Base-by-base conservation (phyloP, 1,140 invertebrate species). In the Piezodorus guildinii region DNA sequence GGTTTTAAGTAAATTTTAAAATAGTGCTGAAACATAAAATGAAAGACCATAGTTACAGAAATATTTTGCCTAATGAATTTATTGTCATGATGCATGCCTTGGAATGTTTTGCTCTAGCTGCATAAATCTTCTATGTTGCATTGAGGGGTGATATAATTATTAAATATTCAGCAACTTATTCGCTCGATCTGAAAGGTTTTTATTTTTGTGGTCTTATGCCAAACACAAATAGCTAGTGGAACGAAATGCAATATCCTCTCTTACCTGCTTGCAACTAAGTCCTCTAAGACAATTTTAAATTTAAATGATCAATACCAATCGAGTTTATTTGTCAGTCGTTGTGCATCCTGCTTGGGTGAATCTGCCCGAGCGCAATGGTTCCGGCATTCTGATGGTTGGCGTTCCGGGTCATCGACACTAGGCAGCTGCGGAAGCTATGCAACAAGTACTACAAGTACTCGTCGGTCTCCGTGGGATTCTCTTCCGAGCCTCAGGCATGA, bases 321-420 rank as follows among this genome's bases (percentile, higher is more conserved):
- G 34, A 56, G 52, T 56, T 16, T 23, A 34, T 62, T 19, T 63
- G 66, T 30, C 61, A 71, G 69, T 64, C 70, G 87, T 70, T 91
- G 88, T 73, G 85, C 86, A 39, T 88, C 85, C 21, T 91, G 88
- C 74, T 87, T 90, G 73, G 87, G 87, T 6, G 87, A 90, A 75
- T 88, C 86, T 17, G 87, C 87, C 51, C 80, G 88, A 19, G 86
- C 86, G 63, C 87, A 89, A 69, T 90, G 88, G 88, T 90, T 90
- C 74, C 82, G 88, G 12, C 88, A 90, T 75, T 90, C 87, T 23
- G 88, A 90, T 70, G 88, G 88, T 21, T 90, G 88, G 88, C 83
- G 87, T 67, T 88, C 86, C 0, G 86, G 85, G 34, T 85, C 83
- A 71, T 85, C 84, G 16, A 84, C 82, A 44, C 77, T 85, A 62